phyloP scores from a whole-genome alignment of 2,797 vertebrate genomes.

The Pseudomugil gertrudae region DNA sequence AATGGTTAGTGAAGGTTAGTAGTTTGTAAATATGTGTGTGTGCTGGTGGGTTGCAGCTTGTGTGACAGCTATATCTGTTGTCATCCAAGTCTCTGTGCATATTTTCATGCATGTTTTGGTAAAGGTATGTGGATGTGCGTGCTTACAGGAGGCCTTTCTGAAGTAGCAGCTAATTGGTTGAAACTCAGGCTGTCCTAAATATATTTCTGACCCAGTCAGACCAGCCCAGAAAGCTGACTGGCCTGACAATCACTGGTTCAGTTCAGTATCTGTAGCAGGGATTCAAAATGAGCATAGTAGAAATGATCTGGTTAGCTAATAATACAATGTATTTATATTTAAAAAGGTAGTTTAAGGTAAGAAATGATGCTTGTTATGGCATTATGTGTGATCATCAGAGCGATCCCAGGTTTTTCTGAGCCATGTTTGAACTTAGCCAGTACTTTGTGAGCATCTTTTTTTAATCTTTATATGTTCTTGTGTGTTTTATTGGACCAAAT shows the following conservation, averaged over 20 bases:
- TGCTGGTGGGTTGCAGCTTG: constrained; percentile 30
- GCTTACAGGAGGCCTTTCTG: constrained; percentile 35
- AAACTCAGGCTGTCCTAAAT: constrained; percentile 40
- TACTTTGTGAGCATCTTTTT: constrained; percentile 9
- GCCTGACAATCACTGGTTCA: background rate
- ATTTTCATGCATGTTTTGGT: constrained; percentile 20
- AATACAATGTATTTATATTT: background rate
- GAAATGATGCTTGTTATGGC: background rate
- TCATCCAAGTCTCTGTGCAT: constrained; percentile 16
- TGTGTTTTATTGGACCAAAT: constrained; percentile 30
- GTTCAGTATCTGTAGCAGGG: background rate
- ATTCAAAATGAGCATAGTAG: constrained; percentile 7
- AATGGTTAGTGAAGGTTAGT: constrained; percentile 53
- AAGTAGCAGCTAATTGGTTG: constrained; percentile 23
- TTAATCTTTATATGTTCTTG: background rate
- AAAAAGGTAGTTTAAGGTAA: background rate
- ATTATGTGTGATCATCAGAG: background rate
- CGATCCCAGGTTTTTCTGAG: constrained; percentile 6
- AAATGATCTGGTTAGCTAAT: background rate
- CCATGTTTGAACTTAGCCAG: background rate
- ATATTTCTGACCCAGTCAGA: background rate
- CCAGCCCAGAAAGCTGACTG: background rate
- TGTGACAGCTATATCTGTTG: constrained; percentile 31
- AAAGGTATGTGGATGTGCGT: constrained; percentile 27
- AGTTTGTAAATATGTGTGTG: constrained; percentile 23